These are phyloP conservation scores for Gorsachius goisagi DNA, from an alignment of 2,113 vertebrate species.

Conservation along the genomic window DNA sequence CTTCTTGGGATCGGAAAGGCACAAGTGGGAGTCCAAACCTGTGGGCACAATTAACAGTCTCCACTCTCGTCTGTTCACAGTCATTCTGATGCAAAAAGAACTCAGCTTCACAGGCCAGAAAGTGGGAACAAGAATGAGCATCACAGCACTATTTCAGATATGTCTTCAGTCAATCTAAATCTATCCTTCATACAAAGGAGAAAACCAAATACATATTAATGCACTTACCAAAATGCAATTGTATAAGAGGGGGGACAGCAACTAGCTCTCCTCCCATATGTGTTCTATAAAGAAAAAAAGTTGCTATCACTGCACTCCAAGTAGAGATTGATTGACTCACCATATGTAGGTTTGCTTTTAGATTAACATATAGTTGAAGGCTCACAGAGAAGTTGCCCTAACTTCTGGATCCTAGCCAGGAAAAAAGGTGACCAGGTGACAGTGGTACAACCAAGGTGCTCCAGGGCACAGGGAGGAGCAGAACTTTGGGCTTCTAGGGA, in stretches of 20 bases:
- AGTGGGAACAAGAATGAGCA: background rate
- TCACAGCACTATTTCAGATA: background rate
- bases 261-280: slow-evolving; percentile 3
- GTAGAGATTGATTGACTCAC: slow-evolving; percentile 34
- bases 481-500: background rate
- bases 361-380: slow-evolving; percentile 12
- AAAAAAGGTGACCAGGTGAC: background rate
- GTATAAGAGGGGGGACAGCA: background rate
- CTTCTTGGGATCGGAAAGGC: background rate
- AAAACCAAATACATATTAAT: slow-evolving; percentile 35
- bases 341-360: slow-evolving; percentile 30
- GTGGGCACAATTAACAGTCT: background rate
- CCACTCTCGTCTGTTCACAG: background rate
- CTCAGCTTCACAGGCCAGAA: background rate
- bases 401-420: background rate
- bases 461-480: background rate
- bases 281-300: slow-evolving; percentile 8
- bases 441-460: background rate
- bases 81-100: background rate
- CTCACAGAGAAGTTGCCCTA: background rate
- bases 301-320: background rate
- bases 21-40: background rate
- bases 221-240: slow-evolving; percentile 3
- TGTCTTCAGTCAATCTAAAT: background rate
- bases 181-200: background rate